Conservation (phyloP, 2,888 invertebrate species). For the Tenthredo notha region DNA sequence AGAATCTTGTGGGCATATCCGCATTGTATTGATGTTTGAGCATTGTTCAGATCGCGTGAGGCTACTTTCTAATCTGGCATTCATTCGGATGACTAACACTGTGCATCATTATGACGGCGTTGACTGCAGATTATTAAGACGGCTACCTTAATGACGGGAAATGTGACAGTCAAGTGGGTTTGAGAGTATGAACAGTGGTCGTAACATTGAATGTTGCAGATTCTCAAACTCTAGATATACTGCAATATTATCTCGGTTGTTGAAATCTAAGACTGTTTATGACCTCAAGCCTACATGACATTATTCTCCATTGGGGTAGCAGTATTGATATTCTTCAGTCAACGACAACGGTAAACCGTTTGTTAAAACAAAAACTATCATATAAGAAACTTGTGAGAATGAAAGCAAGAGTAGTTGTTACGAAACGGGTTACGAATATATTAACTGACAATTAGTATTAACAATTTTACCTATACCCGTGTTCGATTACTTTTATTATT, state of each 20-base stretch:
- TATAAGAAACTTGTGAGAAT: slow-evolving; percentile 2
- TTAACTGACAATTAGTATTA: background rate
- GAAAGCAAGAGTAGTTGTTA: background rate
- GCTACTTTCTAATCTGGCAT: background rate
- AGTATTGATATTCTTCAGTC: background rate
- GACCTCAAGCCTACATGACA: background rate
- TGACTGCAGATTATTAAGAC: background rate
- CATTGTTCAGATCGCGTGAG: background rate
- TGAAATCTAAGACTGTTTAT: background rate
- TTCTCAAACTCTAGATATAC: too few species aligned
- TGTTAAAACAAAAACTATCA: background rate
- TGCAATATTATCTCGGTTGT: too few species aligned
- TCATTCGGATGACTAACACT: background rate
- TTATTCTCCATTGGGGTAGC: background rate
- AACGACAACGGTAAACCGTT: background rate
- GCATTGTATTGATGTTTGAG: background rate
- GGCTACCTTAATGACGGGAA: background rate
- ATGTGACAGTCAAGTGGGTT: background rate
- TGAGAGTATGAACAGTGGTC: background rate
- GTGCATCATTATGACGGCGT: background rate
- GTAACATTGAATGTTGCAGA: too few species aligned
- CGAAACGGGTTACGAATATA: background rate
- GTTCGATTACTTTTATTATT: slow-evolving; percentile 2
- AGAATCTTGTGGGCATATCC: too few species aligned
- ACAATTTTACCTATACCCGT: slow-evolving; percentile 6